Conservation (phyloP, 2,888 invertebrate species). For the Cerastoderma edule region DNA sequence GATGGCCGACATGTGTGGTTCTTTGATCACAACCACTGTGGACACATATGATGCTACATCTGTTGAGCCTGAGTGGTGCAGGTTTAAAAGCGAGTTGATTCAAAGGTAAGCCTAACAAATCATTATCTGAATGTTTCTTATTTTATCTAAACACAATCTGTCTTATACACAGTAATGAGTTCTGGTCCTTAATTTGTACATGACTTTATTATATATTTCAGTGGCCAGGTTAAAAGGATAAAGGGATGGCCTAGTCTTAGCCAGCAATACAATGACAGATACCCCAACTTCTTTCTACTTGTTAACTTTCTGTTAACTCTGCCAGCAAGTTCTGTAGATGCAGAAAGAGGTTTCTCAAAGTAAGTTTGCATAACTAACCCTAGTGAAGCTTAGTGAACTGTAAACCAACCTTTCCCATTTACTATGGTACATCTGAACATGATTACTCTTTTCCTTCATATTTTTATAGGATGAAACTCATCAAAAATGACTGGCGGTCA, state of each 20-base stretch:
- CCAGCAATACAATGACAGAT: neutral
- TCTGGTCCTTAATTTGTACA: too few species aligned
- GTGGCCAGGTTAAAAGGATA: too few species aligned
- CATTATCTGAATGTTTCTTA: neutral
- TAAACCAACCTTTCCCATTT: neutral
- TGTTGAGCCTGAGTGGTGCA: conserved; percentile 27
- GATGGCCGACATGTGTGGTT: conserved; percentile 3
- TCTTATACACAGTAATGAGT: neutral
- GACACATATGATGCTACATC: conserved; percentile 2
- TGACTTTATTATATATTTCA: conserved; percentile 2
- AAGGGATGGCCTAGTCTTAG: neutral
- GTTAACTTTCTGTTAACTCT: conserved; percentile 29
- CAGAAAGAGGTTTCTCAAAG: conserved; percentile 43
- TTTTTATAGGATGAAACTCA: conserved; percentile 18
- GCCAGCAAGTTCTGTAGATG: conserved; percentile 41
- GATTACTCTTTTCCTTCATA: neutral
- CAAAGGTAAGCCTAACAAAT: conserved; percentile 3
- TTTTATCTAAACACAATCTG: neutral
- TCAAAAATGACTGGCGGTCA: conserved; percentile 32
- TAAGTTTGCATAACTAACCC: neutral
- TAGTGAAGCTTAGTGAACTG: neutral
- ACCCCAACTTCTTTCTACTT: conserved; percentile 35
- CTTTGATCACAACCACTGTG: conserved; percentile 1
- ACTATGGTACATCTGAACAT: neutral
- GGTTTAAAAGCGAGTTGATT: conserved; percentile 14